Percentiles rank a stretch among this genome's conserved stretches.
phyloP scores from a whole-genome alignment of 2,888 invertebrate species.

The Nymphalis polychloros region DNA sequence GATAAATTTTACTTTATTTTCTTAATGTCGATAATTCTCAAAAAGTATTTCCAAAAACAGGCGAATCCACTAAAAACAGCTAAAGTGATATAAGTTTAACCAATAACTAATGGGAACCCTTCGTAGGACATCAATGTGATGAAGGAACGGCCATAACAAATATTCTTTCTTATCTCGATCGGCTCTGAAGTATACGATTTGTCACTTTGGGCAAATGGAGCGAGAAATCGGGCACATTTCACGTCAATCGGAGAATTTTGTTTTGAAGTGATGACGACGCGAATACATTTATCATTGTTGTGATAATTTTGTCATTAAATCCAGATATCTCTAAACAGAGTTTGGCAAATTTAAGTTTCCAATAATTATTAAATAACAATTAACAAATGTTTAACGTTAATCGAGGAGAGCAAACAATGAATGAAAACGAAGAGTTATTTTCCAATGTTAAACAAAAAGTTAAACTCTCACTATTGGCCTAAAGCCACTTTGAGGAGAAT shows the following conservation, averaged over 20 bases:
- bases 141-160: slow-evolving; percentile 17
- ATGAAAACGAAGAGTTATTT: no score
- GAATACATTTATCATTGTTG: slow-evolving; percentile 1
- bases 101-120: background rate
- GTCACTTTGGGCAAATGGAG: slow-evolving; percentile 21
- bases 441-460: no score
- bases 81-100: background rate
- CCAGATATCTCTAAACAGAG: background rate
- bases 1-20: no score
- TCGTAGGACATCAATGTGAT: slow-evolving; percentile 9
- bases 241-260: background rate
- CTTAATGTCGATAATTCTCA: no score
- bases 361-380: no score
- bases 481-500: no score
- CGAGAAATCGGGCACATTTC: slow-evolving; percentile 14
- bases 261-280: background rate
- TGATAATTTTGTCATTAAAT: background rate
- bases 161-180: slow-evolving; percentile 14
- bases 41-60: no score
- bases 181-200: slow-evolving; percentile 17
- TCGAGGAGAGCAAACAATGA: no score
- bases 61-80: no score
- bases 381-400: no score
- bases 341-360: background rate
- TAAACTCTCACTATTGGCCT: no score